phyloP scores from a whole-genome alignment of 2,113 vertebrate species.

The Dinomys branickii region DNA sequence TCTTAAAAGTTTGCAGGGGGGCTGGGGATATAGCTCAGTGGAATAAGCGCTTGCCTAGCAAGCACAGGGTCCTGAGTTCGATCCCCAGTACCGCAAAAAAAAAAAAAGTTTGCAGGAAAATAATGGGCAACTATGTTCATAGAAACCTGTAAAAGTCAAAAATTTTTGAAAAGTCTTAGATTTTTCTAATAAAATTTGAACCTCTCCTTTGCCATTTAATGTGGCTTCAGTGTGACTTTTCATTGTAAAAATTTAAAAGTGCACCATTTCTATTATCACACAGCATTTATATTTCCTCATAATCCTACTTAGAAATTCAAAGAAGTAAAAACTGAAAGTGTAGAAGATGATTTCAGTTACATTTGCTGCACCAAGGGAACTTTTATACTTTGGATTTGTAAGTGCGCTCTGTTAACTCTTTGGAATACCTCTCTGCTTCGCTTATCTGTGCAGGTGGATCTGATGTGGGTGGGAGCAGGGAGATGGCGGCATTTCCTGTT shows the following conservation, averaged over 20 bases:
- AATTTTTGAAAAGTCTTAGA: background rate
- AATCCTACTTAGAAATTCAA: background rate
- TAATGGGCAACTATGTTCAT: background rate
- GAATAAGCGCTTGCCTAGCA: too few species aligned
- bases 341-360: background rate
- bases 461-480: background rate
- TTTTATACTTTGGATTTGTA: background rate
- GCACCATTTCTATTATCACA: background rate
- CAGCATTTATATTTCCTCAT: background rate
- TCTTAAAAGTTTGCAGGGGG: too few species aligned
- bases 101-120: background rate
- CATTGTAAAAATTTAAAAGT: background rate
- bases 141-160: background rate
- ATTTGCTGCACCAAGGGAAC: background rate
- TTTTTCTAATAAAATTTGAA: constrained; percentile 8
- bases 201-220: background rate
- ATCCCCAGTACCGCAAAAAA: too few species aligned
- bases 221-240: background rate
- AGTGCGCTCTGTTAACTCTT: background rate
- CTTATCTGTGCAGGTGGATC: background rate
- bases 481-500: background rate
- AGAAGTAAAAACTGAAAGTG: background rate
- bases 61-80: too few species aligned
- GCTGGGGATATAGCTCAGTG: too few species aligned
- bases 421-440: background rate